Evolutionary conservation across 1,140 invertebrate genomes (phyloP).

Genomic region (Phymastichus coffea): DNA sequence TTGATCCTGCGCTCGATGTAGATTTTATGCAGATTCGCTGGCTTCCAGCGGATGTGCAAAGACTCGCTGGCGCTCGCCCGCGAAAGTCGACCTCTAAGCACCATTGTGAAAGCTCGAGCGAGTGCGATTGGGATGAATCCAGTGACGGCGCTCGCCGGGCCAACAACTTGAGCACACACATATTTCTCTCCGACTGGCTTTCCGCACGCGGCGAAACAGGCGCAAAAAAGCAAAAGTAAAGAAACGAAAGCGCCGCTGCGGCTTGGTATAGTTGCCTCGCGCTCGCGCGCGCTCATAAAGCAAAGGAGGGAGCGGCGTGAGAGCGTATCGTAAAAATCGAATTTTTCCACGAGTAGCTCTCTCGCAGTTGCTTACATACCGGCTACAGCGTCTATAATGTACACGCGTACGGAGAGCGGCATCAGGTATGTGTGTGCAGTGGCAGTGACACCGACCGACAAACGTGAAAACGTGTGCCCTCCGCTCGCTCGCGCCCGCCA

Average conservation of each 20-base stretch:
- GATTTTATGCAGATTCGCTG: too few species aligned
- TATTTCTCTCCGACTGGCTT: not conserved
- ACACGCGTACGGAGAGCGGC: not conserved
- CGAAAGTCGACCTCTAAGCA: too few species aligned
- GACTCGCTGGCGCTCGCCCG: too few species aligned
- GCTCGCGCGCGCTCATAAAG: conserved; percentile 15
- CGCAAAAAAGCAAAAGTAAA: too few species aligned
- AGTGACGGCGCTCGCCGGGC: too few species aligned
- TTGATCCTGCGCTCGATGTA: too few species aligned
- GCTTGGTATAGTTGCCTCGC: not conserved
- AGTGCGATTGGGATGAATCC: too few species aligned
- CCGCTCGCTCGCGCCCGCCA: too few species aligned
- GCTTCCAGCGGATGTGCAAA: too few species aligned
- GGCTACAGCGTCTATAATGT: not conserved
- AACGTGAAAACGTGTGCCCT: too few species aligned
- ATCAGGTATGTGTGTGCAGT: not conserved
- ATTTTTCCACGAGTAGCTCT: conserved; percentile 39
- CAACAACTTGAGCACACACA: not conserved
- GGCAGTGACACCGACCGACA: not conserved
- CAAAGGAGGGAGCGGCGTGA: conserved; percentile 21
- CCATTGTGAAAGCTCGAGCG: too few species aligned
- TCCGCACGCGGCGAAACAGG: not conserved
- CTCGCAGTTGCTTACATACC: not conserved
- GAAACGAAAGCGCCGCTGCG: too few species aligned
- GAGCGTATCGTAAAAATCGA: conserved; percentile 45